Evolutionary conservation across 2,797 vertebrate genomes (phyloP), one percentile per base, ranked within the genome.

Genomic region (Aphelocoma californica): DNA sequence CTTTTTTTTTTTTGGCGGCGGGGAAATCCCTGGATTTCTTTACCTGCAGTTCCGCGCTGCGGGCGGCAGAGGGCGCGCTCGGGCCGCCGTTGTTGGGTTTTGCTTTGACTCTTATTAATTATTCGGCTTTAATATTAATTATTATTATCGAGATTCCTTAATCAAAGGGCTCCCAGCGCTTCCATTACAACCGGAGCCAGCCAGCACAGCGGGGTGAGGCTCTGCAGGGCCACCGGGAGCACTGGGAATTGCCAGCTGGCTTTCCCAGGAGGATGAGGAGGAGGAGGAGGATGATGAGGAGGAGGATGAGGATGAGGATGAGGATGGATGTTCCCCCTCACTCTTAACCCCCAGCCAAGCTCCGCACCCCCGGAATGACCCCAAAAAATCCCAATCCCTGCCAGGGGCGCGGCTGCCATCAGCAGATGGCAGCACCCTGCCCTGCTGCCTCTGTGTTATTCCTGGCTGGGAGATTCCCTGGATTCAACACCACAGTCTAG

Each of bases 321-420:
- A 50, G 25, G 28, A 51, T 18, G 19, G 15, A 28, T 10, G 6
- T 50, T 28, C 48, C 48, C 26, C 26, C 45, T 45, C 26, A 12
- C 29, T 32, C 53, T 14, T 6, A 54, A 54, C 53, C 31, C 53
- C 53, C 0, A 32, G 1, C 20, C 54, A 23, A n/a, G 0, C 54
- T 19, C 20, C 20, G 3, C 51, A 54, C 51, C 51, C 5, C 54
- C 31, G 32, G 9, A 7, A 2, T 6, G 14, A 23, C 56, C 56
- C 56, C n/a, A 8, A 17, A 11, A 25, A 5, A 38, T 13, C 32
- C 54, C 13, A 2, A 9, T 15, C 32, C 20, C 5, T 7, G 32
- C 19, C 53, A 10, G 17, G 44, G 19, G 44, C 5, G 5, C 9
- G 19, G 44, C 7, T 19, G 18, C 51, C 53, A 54, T 14, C 53